A percentile compares a stretch with the other conserved stretches of the same genome.
Evolutionary conservation across 2,113 vertebrate species (phyloP).

Genomic region (Helogale parvula): DNA sequence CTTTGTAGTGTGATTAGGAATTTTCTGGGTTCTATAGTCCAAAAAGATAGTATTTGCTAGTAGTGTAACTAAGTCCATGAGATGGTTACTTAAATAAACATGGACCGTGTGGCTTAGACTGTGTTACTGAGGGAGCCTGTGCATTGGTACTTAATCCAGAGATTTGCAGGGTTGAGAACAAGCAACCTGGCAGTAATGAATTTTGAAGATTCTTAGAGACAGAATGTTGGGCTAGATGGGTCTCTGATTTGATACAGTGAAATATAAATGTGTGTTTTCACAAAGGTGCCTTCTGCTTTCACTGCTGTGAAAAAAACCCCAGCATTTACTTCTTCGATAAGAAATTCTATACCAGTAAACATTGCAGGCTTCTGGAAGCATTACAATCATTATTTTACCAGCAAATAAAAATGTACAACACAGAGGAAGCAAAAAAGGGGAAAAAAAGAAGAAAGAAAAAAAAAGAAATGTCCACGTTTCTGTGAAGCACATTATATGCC

Average conservation of each 20-base stretch:
- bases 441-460: not conserved
- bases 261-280: not conserved
- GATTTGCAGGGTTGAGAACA: not conserved
- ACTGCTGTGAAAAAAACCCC: not conserved
- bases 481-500: not conserved
- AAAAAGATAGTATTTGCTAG: not conserved
- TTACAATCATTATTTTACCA: constrained; percentile 9
- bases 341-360: not conserved
- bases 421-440: not conserved
- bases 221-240: not conserved
- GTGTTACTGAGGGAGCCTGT: not conserved
- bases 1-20: not conserved
- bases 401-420: not conserved
- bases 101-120: not conserved
- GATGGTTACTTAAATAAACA: not conserved
- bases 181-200: not conserved
- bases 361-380: constrained; percentile 15
- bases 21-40: not conserved
- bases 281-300: not conserved
- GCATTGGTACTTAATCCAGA: not conserved
- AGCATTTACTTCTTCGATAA: constrained; percentile 28
- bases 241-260: not conserved
- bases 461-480: not conserved
- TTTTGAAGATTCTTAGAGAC: not conserved
- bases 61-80: not conserved